These are phyloP conservation scores for Cancer borealis DNA, from an alignment of 2,888 invertebrate genomes.

Conservation along the genomic window DNA sequence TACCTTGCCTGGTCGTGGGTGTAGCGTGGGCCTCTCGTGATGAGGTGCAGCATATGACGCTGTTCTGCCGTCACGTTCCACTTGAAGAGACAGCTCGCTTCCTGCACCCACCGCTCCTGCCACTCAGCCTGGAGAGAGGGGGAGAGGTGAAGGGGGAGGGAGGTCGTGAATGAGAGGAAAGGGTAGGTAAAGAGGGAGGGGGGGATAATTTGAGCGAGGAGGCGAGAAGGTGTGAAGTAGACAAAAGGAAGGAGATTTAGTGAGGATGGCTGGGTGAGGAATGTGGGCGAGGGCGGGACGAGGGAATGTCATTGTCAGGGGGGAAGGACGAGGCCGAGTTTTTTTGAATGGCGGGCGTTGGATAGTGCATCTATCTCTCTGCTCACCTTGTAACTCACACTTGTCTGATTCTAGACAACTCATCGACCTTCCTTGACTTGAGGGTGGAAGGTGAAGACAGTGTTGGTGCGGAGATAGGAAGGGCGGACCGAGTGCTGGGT, in stretches of 20 bases:
- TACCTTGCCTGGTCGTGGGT: conserved; percentile 33
- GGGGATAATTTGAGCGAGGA: conserved; percentile 12
- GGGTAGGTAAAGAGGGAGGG: not conserved
- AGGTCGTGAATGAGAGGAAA: not conserved
- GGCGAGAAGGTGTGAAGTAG: conserved; percentile 36
- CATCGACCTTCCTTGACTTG: not conserved
- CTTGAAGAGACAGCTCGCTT: conserved; percentile 10
- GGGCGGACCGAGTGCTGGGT: not conserved
- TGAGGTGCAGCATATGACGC: conserved; percentile 63
- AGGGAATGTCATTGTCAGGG: not conserved
- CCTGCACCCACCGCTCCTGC: not conserved
- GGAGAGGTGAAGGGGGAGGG: not conserved
- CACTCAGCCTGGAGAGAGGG: conserved; percentile 50
- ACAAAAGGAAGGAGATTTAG: conserved; percentile 10
- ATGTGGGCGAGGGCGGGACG: conserved; percentile 6
- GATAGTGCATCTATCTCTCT: not conserved
- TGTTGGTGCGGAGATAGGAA: not conserved
- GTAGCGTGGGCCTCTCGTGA: conserved; percentile 56
- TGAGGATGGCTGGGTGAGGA: not conserved
- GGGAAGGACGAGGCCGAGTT: not conserved
- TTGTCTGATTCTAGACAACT: not conserved
- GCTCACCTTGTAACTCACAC: not conserved
- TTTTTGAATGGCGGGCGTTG: conserved; percentile 16
- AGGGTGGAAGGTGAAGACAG: not conserved
- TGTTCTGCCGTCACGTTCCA: not conserved